Evolutionary conservation across 2,888 invertebrate species (phyloP), one percentile per base, ranked within the genome.

Genomic region (Drosophila mimetica): DNA sequence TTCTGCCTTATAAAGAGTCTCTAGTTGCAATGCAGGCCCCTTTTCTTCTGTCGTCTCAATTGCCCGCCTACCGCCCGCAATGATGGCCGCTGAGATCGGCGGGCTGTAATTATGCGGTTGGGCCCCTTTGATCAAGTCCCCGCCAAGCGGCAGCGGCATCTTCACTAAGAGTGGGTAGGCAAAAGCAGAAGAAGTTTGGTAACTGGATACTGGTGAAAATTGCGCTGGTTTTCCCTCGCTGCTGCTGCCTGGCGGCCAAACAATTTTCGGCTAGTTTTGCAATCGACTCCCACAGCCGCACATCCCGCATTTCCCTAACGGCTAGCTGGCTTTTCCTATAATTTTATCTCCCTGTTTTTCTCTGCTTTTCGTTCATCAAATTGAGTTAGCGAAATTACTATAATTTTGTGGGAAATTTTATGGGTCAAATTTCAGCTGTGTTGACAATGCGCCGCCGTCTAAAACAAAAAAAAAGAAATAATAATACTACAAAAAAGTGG

Each of bases 391-490:
- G 54, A 78, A 85, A 88, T 85, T 75, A 88, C 88, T 86, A 88
- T 85, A 85, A 85, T 85, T 84, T 83, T 77, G 76, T 85, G 84
- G 88, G 84, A 88, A 85, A 84, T 78, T 88, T 85, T 88, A 78
- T 86, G 85, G 84, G 85, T 85, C 85, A 85, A 76, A 80, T 80
- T 86, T 81, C 51, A 58, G 79, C 39, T 64, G 66, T 57, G 79
- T 79, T 80, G 80, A 81, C 86, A 81, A 81, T 72, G 74, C 53
- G 54, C 32, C 57, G 41, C 28, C 14, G 18, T 14, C 22, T 4
- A 6, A 60, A 61, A 37, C 0, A 39, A 57, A 48, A 37, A 22
- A 32, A 18, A 28, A 28, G 41, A 44, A 32, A 53, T 32, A 72
- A 69, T 41, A 57, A 32, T 47, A n/a, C n/a, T n/a, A n/a, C n/a